These are phyloP conservation scores for Lutraria rhynchaena DNA, from an alignment of 1,140 invertebrate species.

Conservation along the genomic window DNA sequence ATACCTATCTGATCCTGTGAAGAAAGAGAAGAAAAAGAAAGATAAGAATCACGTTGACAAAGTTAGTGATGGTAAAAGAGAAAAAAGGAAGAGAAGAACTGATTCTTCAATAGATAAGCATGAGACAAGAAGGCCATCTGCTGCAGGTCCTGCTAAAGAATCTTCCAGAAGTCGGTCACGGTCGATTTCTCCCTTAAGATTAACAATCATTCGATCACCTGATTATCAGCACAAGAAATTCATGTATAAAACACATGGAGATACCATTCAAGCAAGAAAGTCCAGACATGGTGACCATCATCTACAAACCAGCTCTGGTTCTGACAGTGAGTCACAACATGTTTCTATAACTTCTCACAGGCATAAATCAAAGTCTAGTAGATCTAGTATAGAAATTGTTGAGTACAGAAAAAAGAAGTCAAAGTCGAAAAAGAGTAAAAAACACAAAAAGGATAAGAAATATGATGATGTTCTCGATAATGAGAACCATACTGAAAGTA, in stretches of 20 bases:
- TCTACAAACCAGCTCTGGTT: neutral
- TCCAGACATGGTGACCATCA: neutral
- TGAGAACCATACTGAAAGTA: conserved; percentile 16
- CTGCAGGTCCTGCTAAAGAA: neutral
- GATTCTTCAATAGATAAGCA: conserved; percentile 6
- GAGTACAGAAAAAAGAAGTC: conserved; percentile 56
- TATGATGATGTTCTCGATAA: neutral
- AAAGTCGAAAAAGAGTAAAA: conserved; percentile 43
- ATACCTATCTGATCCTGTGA: conserved; percentile 32
- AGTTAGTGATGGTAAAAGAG: neutral
- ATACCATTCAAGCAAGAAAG: neutral
- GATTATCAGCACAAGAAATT: conserved; percentile 52
- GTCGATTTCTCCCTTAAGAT: conserved; percentile 28
- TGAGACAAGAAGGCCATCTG: neutral
- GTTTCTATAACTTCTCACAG: conserved; percentile 34
- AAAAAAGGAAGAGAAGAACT: conserved; percentile 11
- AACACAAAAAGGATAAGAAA: conserved; percentile 44
- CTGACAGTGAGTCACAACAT: conserved; percentile 42
- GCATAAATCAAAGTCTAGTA: conserved; percentile 21
- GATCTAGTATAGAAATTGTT: conserved; percentile 53
- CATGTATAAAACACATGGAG: conserved; percentile 25
- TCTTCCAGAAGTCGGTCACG: neutral
- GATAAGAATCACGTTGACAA: conserved; percentile 3
- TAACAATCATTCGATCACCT: neutral
- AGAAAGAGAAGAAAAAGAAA: conserved; percentile 45